Percentiles rank a stretch among this genome's conserved stretches.
Conservation (phyloP, 2,113 vertebrate species). For the Electrona antarctica region DNA sequence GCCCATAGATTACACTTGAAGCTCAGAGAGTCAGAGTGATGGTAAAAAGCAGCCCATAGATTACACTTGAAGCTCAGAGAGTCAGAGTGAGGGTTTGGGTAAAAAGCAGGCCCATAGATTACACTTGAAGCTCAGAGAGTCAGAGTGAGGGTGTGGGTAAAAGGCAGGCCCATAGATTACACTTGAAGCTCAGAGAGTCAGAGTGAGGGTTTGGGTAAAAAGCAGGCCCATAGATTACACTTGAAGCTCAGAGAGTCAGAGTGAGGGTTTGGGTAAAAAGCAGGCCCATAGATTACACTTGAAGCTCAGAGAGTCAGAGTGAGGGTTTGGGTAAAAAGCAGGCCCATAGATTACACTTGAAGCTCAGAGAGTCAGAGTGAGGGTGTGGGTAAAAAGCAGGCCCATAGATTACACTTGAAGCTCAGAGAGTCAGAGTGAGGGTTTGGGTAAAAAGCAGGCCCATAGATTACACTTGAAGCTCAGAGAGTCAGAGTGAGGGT, state of each 20-base stretch:
- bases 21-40: slow-evolving; percentile 29
- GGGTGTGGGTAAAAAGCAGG: slow-evolving; percentile 15
- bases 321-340: slow-evolving; percentile 19
- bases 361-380: slow-evolving; percentile 30
- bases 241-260: slow-evolving; percentile 34
- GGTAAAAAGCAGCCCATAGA: slow-evolving; percentile 18
- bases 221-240: slow-evolving; percentile 27
- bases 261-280: slow-evolving; percentile 18
- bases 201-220: slow-evolving; percentile 19
- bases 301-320: slow-evolving; percentile 34
- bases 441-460: slow-evolving; percentile 7
- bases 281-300: slow-evolving; percentile 28
- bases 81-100: slow-evolving; percentile 28
- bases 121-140: slow-evolving; percentile 34
- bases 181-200: slow-evolving; percentile 37
- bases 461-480: slow-evolving; percentile 35
- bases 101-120: slow-evolving; percentile 25
- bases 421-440: slow-evolving; percentile 30
- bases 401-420: slow-evolving; percentile 35
- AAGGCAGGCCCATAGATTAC: slow-evolving; percentile 23
- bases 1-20: slow-evolving; percentile 34
- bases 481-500: slow-evolving; percentile 31
- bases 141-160: slow-evolving; percentile 23
- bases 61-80: slow-evolving; percentile 35
- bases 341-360: slow-evolving; percentile 32